These are phyloP conservation scores for Guaruba guarouba DNA, from an alignment of 2,113 vertebrate genomes.

Conservation along the genomic window DNA sequence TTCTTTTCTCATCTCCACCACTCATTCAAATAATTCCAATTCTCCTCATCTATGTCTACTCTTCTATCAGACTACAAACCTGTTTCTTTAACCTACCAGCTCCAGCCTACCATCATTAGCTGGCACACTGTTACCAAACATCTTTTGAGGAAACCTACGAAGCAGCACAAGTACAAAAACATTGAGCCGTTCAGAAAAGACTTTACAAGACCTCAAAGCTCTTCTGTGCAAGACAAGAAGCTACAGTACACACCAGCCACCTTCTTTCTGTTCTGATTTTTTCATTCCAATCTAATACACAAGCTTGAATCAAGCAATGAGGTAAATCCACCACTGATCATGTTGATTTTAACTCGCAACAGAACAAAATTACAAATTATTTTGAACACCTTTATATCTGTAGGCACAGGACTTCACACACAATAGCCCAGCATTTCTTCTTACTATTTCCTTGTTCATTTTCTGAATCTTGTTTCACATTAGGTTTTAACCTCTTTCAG, in stretches of 20 bases:
- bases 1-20: neutral
- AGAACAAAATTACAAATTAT: neutral
- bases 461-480: neutral
- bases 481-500: neutral
- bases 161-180: neutral
- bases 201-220: neutral
- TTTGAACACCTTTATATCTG: neutral
- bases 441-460: neutral
- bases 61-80: neutral
- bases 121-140: neutral
- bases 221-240: neutral
- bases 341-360: neutral
- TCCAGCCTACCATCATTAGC: neutral
- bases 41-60: neutral
- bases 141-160: neutral
- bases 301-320: neutral
- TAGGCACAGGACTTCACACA: neutral
- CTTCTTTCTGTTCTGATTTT: neutral
- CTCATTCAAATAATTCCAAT: neutral
- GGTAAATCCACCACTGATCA: neutral
- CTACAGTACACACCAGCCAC: neutral
- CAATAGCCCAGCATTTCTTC: neutral
- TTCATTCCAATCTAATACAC: neutral
- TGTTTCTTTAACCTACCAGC: neutral
- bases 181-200: neutral